Conservation (phyloP, 1,140 invertebrate genomes). For the Anagrus nilaparvatae region DNA sequence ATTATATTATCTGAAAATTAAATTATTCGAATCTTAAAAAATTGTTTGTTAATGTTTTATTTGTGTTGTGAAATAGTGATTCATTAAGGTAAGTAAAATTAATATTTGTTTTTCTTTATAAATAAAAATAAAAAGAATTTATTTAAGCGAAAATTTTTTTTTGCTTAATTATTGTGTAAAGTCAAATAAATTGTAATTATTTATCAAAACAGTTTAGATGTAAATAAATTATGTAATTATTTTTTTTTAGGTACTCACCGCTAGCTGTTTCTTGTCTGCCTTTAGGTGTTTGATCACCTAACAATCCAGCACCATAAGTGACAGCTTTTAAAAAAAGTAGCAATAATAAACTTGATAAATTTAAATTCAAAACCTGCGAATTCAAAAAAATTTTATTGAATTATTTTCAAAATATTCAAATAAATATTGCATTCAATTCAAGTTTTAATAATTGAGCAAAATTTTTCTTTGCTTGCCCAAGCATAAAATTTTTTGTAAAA, state of each 20-base stretch:
- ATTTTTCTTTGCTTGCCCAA: too few relatives aligned
- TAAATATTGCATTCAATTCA: slow-evolving; percentile 6
- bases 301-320: slow-evolving; percentile 66
- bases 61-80: background rate
- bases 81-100: background rate
- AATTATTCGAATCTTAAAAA: slow-evolving; percentile 12
- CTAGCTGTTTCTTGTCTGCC: slow-evolving; percentile 26
- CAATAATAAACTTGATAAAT: slow-evolving; percentile 70
- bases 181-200: slow-evolving; percentile 7
- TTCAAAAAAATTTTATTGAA: slow-evolving; percentile 6
- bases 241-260: slow-evolving; percentile 21
- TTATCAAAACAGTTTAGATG: slow-evolving; percentile 3
- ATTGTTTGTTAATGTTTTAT: background rate
- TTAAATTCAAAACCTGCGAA: slow-evolving; percentile 65
- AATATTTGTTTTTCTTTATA: background rate
- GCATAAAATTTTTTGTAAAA: too few relatives aligned
- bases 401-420: slow-evolving; percentile 9
- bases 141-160: background rate
- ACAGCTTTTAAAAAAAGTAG: slow-evolving; percentile 70
- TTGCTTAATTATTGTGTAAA: slow-evolving; percentile 1
- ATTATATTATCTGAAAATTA: slow-evolving; percentile 39
- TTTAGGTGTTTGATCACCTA: slow-evolving; percentile 45
- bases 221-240: slow-evolving; percentile 1
- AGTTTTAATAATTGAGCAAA: slow-evolving; percentile 3
- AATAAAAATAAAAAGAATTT: slow-evolving; percentile 8